phyloP scores from a whole-genome alignment of 2,888 invertebrate genomes.

The Dasysyrphus tricinctus region DNA sequence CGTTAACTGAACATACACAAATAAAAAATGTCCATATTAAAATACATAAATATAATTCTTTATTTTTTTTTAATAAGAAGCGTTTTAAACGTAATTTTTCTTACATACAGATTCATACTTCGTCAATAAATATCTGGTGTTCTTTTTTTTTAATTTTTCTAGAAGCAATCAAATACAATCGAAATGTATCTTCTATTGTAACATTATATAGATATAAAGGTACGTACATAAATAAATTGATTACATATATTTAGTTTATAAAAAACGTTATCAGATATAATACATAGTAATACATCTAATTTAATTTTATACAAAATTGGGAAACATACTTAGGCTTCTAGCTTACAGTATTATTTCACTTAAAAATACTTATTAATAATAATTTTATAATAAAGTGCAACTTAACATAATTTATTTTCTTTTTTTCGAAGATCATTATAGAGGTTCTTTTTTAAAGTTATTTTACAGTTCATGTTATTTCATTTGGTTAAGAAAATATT shows the following conservation, averaged over 20 bases:
- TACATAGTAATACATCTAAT: not conserved
- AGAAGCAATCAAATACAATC: not conserved
- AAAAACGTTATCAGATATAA: no score
- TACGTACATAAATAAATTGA: not conserved
- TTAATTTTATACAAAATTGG: not conserved
- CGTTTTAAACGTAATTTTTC: not conserved
- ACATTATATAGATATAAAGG: not conserved
- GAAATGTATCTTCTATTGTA: not conserved
- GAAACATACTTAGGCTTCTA: not conserved
- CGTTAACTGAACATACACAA: not conserved
- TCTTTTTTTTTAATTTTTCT: not conserved
- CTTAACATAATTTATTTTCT: not conserved
- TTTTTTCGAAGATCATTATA: not conserved
- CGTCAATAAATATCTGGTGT: not conserved
- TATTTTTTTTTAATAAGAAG: slow-evolving; percentile 4
- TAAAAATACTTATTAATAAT: not conserved
- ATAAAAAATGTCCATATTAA: not conserved
- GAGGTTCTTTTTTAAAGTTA: not conserved
- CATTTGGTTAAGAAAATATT: not conserved
- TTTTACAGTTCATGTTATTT: not conserved
- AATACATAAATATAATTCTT: slow-evolving; percentile 32
- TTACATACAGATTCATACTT: not conserved
- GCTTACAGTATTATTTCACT: not conserved
- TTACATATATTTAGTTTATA: no score
- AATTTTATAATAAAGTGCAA: not conserved